A percentile compares a stretch with the other conserved stretches of the same genome.
Evolutionary conservation across 2,888 invertebrate genomes (phyloP).

Genomic region (Myopa tessellatipennis): DNA sequence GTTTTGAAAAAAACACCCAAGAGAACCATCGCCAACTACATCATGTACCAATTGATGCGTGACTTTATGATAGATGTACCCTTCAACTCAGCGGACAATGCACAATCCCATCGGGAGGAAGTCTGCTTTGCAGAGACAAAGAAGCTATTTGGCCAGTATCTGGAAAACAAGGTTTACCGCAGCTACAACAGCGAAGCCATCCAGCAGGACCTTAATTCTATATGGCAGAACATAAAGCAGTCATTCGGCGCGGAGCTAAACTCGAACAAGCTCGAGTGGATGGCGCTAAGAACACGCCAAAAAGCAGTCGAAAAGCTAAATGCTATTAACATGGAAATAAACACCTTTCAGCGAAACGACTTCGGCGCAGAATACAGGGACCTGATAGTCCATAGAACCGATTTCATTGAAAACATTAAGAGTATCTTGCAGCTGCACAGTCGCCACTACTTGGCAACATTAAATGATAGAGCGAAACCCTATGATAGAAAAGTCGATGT

Average conservation of each 20-base stretch:
- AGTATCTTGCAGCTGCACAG: slow-evolving; percentile 17
- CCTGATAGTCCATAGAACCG: slow-evolving; percentile 45
- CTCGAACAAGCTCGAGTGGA: not conserved
- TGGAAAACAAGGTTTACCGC: slow-evolving; percentile 63
- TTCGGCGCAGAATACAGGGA: not conserved
- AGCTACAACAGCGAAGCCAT: slow-evolving; percentile 53
- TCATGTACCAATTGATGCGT: slow-evolving; percentile 56
- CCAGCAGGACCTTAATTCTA: slow-evolving; percentile 53
- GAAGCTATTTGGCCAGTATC: slow-evolving; percentile 56
- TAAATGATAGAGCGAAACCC: slow-evolving; percentile 1
- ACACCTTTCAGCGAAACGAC: not conserved
- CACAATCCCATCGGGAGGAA: slow-evolving; percentile 37
- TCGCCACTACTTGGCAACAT: not conserved
- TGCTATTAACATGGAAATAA: not conserved
- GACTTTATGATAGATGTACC: slow-evolving; percentile 51
- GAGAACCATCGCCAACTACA: slow-evolving; percentile 59
- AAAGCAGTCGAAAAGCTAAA: slow-evolving; percentile 47
- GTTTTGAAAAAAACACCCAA: slow-evolving; percentile 51
- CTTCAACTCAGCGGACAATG: slow-evolving; percentile 38
- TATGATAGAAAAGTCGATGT: not conserved
- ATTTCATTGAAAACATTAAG: slow-evolving; percentile 54
- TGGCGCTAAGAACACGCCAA: slow-evolving; percentile 2
- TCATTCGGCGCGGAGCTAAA: not conserved
- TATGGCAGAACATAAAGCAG: not conserved
- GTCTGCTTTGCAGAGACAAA: slow-evolving; percentile 53